phyloP scores from a whole-genome alignment of 2,113 vertebrate genomes.

The Burhinus bistriatus region DNA sequence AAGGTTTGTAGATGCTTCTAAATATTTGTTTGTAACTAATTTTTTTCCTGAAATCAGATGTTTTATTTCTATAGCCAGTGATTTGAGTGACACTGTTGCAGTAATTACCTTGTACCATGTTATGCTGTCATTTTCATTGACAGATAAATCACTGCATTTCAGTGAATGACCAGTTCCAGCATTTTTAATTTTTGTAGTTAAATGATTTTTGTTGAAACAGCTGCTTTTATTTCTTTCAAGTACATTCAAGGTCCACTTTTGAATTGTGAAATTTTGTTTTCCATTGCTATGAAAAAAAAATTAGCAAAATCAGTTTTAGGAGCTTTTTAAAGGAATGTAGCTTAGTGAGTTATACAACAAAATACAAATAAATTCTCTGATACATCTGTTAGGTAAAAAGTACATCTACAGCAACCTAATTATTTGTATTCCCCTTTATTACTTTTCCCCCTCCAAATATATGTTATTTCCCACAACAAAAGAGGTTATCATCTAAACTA shows the following conservation, averaged over 20 bases:
- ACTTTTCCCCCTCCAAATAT: background rate
- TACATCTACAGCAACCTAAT: background rate
- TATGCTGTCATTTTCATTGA: background rate
- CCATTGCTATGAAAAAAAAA: conserved; percentile 48
- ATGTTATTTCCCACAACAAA: background rate
- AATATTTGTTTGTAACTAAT: background rate
- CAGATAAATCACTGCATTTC: conserved; percentile 35
- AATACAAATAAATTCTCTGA: background rate
- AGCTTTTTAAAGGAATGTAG: background rate
- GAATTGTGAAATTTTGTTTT: background rate
- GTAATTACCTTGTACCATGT: conserved; percentile 73
- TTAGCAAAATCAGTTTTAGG: background rate
- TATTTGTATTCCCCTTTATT: background rate
- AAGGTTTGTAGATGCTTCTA: background rate
- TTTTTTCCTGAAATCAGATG: background rate
- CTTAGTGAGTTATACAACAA: background rate
- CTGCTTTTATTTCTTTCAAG: conserved; percentile 55
- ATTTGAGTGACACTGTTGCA: background rate
- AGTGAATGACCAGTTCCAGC: conserved; percentile 51
- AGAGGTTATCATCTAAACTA: background rate
- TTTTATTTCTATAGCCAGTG: background rate
- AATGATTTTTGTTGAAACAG: conserved; percentile 68
- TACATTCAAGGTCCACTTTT: conserved; percentile 60
- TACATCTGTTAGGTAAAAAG: background rate
- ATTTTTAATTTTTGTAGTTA: conserved; percentile 13